Evolutionary conservation across 2,113 vertebrate species (phyloP).

Genomic region (Pseudorasbora parva): DNA sequence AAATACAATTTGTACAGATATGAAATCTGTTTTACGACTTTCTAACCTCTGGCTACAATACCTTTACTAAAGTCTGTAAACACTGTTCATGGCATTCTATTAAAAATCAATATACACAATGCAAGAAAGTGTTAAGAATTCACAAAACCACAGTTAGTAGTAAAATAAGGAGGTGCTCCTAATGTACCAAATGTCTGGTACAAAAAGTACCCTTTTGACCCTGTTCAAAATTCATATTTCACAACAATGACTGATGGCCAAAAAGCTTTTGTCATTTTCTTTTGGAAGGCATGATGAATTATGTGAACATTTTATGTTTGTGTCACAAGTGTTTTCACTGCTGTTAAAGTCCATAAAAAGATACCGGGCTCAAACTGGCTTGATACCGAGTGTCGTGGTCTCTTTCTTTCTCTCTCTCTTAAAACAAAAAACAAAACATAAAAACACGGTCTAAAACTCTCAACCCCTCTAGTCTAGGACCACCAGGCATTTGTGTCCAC

Average conservation of each 20-base stretch:
- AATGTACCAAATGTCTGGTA: conserved; percentile 29
- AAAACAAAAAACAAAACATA: background rate
- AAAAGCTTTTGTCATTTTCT: background rate
- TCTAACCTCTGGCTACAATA: conserved; percentile 34
- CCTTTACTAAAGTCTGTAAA: conserved; percentile 65
- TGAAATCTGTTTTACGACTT: conserved; percentile 36
- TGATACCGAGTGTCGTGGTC: background rate
- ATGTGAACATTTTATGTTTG: background rate
- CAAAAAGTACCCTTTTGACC: conserved; percentile 43
- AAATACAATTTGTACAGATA: conserved; percentile 56
- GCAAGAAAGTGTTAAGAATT: conserved; percentile 49
- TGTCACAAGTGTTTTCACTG: background rate
- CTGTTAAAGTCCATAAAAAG: background rate
- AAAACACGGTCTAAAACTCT: background rate
- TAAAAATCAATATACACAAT: conserved; percentile 57
- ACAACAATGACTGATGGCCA: conserved; percentile 19
- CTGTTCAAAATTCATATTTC: conserved; percentile 31
- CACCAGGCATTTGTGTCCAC: background rate
- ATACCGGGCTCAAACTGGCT: background rate
- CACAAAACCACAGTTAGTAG: conserved; percentile 46
- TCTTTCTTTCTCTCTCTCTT: background rate
- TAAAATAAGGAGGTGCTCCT: conserved; percentile 41
- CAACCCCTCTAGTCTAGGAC: background rate
- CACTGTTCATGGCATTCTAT: conserved; percentile 62
- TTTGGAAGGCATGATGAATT: conserved; percentile 12